phyloP scores from a whole-genome alignment of 2,888 invertebrate genomes.

The Pediacus dermestoides region DNA sequence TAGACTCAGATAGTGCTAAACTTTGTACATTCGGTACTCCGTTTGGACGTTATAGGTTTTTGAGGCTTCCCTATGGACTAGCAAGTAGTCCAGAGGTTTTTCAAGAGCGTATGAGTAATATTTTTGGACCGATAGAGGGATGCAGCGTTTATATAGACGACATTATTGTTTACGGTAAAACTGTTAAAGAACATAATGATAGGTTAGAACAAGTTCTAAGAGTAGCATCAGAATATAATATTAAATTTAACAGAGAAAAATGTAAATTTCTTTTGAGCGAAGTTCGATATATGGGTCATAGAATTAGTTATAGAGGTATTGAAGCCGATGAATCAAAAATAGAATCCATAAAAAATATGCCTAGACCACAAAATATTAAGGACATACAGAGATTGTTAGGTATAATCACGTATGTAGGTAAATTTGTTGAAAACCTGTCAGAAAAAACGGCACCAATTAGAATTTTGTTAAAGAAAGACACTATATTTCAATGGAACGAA shows the following conservation, averaged over 20 bases:
- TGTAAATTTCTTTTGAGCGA: conserved; percentile 27
- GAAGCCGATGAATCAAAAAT: conserved; percentile 14
- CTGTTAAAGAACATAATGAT: conserved; percentile 14
- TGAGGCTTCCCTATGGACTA: conserved; percentile 33
- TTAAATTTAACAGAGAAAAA: conserved; percentile 27
- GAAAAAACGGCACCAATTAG: conserved; percentile 26
- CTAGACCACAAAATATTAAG: conserved; percentile 12
- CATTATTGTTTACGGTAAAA: conserved; percentile 16
- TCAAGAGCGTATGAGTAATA: conserved; percentile 18
- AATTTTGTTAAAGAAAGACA: conserved; percentile 24
- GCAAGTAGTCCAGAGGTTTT: conserved; percentile 15
- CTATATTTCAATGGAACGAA: conserved; percentile 25
- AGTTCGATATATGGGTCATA: conserved; percentile 24
- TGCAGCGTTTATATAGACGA: conserved; percentile 20
- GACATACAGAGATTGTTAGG: conserved; percentile 25
- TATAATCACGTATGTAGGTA: conserved; percentile 26
- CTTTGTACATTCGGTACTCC: conserved; percentile 13
- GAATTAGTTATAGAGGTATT: conserved; percentile 27
- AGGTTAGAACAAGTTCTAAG: conserved; percentile 12
- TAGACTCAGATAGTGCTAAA: conserved; percentile 11
- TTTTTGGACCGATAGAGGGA: conserved; percentile 17
- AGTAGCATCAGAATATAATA: conserved; percentile 17
- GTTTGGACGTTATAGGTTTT: conserved; percentile 11
- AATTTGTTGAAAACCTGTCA: conserved; percentile 29
- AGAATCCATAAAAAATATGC: conserved; percentile 14